phyloP scores from a whole-genome alignment of 92 coral and sea anemone species.

The Paragorgia papillata region DNA sequence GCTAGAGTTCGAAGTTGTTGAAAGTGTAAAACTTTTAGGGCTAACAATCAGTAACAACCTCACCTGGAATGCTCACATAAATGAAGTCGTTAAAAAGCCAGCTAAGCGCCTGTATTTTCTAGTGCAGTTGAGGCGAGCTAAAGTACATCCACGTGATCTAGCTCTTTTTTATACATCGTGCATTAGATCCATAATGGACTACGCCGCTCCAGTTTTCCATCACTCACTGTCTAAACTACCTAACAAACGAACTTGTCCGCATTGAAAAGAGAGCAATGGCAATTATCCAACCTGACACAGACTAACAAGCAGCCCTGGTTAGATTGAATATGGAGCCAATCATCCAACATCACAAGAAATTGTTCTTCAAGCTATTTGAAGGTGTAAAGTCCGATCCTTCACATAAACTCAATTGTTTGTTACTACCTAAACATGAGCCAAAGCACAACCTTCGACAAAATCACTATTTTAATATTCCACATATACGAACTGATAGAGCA shows the following conservation, averaged over 20 bases:
- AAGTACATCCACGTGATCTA: too few species aligned
- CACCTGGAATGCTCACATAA: conserved; percentile 36
- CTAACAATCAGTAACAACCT: conserved; percentile 28
- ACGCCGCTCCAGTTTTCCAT: conserved; percentile 42
- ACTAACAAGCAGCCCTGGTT: conserved; percentile 26
- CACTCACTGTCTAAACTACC: conserved; percentile 44
- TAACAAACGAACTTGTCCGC: conserved; percentile 41
- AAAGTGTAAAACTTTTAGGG: conserved; percentile 3
- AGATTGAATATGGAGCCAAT: conserved; percentile 16
- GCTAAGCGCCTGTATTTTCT: conserved; percentile 10
- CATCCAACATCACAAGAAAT: conserved; percentile 2
- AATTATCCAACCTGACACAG: conserved; percentile 47
- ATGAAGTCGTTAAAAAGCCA: conserved; percentile 27
- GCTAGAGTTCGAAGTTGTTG: too few species aligned
- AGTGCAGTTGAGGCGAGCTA: too few species aligned
- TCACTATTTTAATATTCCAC: conserved; percentile 36
- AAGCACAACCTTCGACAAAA: conserved; percentile 31
- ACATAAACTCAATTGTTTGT: conserved; percentile 36
- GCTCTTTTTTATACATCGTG: conserved; percentile 39
- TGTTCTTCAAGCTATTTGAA: conserved; percentile 6
- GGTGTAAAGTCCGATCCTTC: conserved; percentile 9
- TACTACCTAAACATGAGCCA: conserved; percentile 34
- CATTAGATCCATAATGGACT: conserved; percentile 28
- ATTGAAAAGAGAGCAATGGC: conserved; percentile 56
- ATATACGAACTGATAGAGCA: conserved; percentile 39